These are phyloP conservation scores for Antedon bifida DNA, from an alignment of 35 echinoderm and acorn worm species.

Conservation along the genomic window DNA sequence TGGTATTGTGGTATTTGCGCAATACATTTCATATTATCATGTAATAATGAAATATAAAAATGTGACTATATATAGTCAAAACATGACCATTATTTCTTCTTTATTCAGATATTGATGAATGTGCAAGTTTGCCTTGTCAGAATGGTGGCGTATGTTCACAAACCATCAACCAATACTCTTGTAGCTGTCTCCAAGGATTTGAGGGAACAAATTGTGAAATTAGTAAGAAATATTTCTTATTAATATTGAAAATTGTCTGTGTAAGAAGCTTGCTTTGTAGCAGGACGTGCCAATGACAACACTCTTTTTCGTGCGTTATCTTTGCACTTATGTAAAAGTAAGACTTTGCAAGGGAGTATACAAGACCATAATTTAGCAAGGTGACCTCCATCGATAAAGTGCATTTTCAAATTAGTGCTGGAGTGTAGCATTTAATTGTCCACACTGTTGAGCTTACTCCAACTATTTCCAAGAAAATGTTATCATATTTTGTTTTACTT, in stretches of 20 bases:
- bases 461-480: too few species aligned
- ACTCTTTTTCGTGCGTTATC: not conserved
- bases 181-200: not conserved
- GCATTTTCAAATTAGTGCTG: too few species aligned
- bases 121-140: not conserved
- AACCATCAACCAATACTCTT: not conserved
- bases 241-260: not conserved
- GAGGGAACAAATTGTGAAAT: not conserved
- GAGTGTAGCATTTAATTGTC: too few species aligned
- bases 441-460: too few species aligned
- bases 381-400: too few species aligned
- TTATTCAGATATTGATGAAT: constrained; percentile 6
- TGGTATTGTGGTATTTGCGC: not conserved
- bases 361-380: too few species aligned
- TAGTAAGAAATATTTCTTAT: not conserved
- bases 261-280: not conserved
- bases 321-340: too few species aligned
- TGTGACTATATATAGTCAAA: not conserved
- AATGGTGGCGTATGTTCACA: constrained; percentile 2
- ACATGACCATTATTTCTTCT: not conserved
- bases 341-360: too few species aligned
- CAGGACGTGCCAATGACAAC: not conserved
- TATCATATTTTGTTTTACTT: not conserved
- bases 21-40: too few species aligned
- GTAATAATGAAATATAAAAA: not conserved